Percentiles rank a stretch among this genome's conserved stretches.
Evolutionary conservation across 2,888 invertebrate genomes (phyloP).

Genomic region (Agrotis segetum): DNA sequence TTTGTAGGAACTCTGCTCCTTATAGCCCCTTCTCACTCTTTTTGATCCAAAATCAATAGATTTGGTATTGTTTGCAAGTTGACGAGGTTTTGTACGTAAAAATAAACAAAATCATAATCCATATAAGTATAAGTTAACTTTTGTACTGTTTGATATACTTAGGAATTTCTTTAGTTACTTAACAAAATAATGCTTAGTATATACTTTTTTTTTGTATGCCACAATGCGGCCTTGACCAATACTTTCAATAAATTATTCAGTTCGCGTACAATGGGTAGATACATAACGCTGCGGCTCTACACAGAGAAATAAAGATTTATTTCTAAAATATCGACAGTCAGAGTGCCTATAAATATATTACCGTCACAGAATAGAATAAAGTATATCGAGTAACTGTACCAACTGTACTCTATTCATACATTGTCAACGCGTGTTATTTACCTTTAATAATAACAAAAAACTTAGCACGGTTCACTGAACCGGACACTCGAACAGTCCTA

Average conservation of each 20-base stretch:
- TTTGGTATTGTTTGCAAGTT: neutral
- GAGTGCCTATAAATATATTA: conserved; percentile 27
- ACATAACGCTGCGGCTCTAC: conserved; percentile 38
- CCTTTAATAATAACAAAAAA: neutral
- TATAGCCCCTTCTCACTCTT: neutral
- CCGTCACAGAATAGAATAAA: conserved; percentile 23
- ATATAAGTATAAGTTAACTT: neutral
- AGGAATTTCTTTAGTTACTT: too few species aligned
- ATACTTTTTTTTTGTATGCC: conserved; percentile 33
- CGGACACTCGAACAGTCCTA: conserved; percentile 14
- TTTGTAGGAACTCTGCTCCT: neutral
- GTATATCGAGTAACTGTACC: conserved; percentile 19
- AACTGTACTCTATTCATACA: conserved; percentile 19
- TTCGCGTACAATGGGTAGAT: conserved; percentile 58
- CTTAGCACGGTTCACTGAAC: conserved; percentile 33
- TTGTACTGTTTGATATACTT: neutral
- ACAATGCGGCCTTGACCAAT: conserved; percentile 59
- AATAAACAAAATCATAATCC: neutral
- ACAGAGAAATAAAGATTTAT: conserved; percentile 58
- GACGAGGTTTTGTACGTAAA: neutral
- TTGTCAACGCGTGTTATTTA: neutral
- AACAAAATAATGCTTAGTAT: conserved; percentile 11
- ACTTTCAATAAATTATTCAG: conserved; percentile 64
- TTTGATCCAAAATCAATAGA: neutral
- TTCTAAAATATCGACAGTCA: conserved; percentile 50